Conservation (phyloP, 2,888 invertebrate species). For the Charanyca ferruginea region DNA sequence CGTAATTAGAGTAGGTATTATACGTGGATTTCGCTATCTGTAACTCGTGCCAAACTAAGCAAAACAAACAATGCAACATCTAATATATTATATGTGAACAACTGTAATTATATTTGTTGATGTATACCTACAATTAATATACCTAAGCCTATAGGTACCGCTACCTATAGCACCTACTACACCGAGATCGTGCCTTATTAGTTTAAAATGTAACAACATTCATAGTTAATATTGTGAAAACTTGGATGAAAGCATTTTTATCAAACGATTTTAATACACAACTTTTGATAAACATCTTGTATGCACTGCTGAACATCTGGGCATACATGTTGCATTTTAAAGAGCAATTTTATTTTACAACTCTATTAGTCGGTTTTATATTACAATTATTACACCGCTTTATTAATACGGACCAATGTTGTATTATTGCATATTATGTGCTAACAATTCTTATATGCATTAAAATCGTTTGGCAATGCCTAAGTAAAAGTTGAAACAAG, state of each 20-base stretch:
- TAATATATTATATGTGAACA: neutral
- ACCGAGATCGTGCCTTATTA: constrained; percentile 8
- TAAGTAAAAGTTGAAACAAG: neutral
- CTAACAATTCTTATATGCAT: neutral
- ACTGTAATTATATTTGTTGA: too few species aligned
- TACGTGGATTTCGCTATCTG: neutral
- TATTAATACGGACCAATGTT: neutral
- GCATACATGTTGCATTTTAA: neutral
- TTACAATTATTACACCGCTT: too few species aligned
- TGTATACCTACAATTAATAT: too few species aligned
- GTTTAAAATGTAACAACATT: constrained; percentile 1
- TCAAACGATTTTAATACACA: constrained; percentile 2
- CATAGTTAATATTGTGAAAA: neutral
- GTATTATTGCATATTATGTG: neutral
- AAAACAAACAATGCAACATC: neutral
- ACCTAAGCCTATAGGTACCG: neutral
- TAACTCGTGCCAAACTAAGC: neutral
- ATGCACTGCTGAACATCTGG: neutral
- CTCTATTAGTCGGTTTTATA: too few species aligned
- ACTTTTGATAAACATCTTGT: too few species aligned
- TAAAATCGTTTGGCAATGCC: neutral
- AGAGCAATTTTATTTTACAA: too few species aligned
- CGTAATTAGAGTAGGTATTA: neutral
- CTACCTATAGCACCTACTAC: constrained; percentile 12
- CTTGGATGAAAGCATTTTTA: neutral